Conservation (phyloP, 2,113 vertebrate genomes). For the Ceyx cyanopectus region DNA sequence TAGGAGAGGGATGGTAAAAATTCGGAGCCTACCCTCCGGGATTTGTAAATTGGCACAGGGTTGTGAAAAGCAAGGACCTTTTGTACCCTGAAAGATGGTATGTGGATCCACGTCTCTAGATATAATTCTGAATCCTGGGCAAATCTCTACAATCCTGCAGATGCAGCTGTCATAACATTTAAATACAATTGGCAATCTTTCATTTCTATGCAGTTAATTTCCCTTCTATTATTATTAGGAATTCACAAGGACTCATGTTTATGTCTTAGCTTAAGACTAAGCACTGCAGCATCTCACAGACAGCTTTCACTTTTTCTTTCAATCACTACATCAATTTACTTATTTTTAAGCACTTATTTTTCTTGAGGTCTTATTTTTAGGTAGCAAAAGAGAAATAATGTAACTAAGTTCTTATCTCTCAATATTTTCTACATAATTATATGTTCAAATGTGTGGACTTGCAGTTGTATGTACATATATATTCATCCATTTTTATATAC, state of each 20-base stretch:
- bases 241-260: not conserved
- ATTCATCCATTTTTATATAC: not conserved
- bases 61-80: rapidly evolving
- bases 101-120: not conserved
- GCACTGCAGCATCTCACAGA: not conserved
- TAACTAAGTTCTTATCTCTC: not conserved
- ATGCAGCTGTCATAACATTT: not conserved
- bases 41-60: not conserved
- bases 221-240: not conserved
- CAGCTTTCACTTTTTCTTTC: not conserved
- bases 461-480: not conserved
- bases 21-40: not conserved
- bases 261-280: not conserved
- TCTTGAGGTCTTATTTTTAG: not conserved
- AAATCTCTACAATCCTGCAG: not conserved
- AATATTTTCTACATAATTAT: not conserved
- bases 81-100: not conserved
- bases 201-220: not conserved
- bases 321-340: not conserved
- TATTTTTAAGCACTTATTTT: not conserved
- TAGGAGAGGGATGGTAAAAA: not conserved
- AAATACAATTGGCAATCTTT: not conserved
- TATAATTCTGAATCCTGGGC: rapidly evolving
- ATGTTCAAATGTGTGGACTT: not conserved
- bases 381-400: not conserved